Evolutionary conservation across 2,113 vertebrate genomes (phyloP).

Genomic region (Plestiodon gilberti): DNA sequence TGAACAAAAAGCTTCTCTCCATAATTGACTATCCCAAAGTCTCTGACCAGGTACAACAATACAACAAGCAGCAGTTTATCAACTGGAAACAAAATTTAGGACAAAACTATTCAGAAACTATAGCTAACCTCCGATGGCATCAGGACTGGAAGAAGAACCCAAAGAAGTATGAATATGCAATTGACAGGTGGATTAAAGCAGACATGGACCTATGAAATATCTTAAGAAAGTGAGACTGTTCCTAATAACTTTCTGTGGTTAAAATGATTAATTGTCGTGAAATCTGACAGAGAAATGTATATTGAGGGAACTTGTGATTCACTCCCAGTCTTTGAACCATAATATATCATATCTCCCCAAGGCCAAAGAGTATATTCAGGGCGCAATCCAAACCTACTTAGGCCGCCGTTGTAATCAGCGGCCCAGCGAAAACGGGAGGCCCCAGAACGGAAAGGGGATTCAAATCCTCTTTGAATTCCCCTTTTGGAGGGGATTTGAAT

Average conservation of each 20-base stretch:
- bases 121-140: slow-evolving; percentile 93
- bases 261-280: neutral
- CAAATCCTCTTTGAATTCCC: too few species aligned
- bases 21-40: slow-evolving; percentile 88
- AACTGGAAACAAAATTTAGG: slow-evolving; percentile 85
- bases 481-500: too few species aligned
- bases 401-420: too few species aligned
- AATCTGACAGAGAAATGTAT: neutral
- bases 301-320: neutral
- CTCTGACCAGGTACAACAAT: slow-evolving; percentile 83
- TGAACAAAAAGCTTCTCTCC: slow-evolving; percentile 84
- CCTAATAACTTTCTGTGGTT: neutral
- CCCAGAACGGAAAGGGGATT: too few species aligned
- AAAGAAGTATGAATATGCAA: slow-evolving; percentile 78
- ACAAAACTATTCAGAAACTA: slow-evolving; percentile 84
- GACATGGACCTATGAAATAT: neutral
- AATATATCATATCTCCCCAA: neutral
- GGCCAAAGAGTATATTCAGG: neutral
- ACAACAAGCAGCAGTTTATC: slow-evolving; percentile 88
- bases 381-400: too few species aligned
- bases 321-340: neutral
- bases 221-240: neutral
- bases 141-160: slow-evolving; percentile 88
- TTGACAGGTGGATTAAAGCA: slow-evolving; percentile 83
- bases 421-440: too few species aligned